Evolutionary conservation across 2,797 vertebrate genomes (phyloP), one percentile per base, ranked within the genome.

Genomic region (Poeciliopsis gracilis): DNA sequence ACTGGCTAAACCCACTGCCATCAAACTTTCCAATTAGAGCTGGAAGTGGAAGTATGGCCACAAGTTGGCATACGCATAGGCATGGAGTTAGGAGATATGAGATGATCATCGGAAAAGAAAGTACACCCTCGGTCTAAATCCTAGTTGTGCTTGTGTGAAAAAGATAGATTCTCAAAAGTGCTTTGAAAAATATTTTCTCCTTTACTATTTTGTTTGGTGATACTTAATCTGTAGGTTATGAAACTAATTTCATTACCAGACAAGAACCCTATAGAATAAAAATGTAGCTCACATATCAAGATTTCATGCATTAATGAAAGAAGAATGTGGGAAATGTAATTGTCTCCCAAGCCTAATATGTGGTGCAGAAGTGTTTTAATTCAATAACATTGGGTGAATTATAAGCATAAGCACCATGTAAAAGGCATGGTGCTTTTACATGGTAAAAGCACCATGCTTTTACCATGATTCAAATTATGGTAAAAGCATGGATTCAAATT

Each of bases 1-100:
- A 95, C 89, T 87, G 78, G 81, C 90, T 88, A 93, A 94, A 94
- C 85, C 92, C 85, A 90, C 93, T 88, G 86, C 90, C 93, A 94
- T 90, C 87, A 91, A 90, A 91, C 87, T 87, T 89, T 89, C 93
- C 93, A 95, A 96, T 95, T 96, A 96, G 88, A 89, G 91, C 85
- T 70, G 78, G 82, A 79, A 87, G 88, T 84, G 90, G 84, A 82
- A 89, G 81, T 83, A 77, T 18, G 46, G 85, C 73, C 82, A 86
- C 89, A 91, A 90, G 89, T 90, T 91, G 87, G 88, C 90, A 93
- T 86, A 80, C 83, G 82, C 63, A 49, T 51, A 67, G 84, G 57
- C 23, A 45, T 77, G 67, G 53, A 90, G 78, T 75, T 78, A 78
- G 18, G 49, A 85, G 75, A 88, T 71, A 66, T 73, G 66, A 46